Conservation (phyloP, 2,113 vertebrate species). For the Suncus etruscus region DNA sequence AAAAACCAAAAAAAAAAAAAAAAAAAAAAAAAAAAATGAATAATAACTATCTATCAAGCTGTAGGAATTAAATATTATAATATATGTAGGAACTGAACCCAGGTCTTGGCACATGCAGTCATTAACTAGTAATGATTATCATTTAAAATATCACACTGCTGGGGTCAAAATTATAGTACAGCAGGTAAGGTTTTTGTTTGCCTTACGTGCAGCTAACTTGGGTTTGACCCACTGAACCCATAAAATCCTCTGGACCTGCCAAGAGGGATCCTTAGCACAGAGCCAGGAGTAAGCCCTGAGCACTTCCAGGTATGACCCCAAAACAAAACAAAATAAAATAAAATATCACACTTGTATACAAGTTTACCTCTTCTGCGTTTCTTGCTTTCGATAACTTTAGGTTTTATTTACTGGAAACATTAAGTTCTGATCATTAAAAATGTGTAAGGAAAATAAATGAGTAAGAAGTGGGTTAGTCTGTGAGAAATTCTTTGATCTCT, state of each 20-base stretch:
- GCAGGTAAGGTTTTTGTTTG: background rate
- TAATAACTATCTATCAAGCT: background rate
- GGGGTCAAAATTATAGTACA: background rate
- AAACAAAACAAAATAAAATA: background rate
- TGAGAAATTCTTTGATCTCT: background rate
- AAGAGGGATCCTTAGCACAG: no score
- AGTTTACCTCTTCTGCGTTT: no score
- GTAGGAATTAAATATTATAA: slow-evolving; percentile 42
- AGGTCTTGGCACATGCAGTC: background rate
- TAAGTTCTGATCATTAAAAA: slow-evolving; percentile 32
- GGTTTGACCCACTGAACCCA: no score
- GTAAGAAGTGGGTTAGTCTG: background rate
- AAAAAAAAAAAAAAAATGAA: background rate
- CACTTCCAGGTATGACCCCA: no score
- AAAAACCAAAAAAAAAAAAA: no score
- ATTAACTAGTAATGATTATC: slow-evolving; percentile 7
- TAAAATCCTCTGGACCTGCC: no score
- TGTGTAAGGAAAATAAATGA: background rate
- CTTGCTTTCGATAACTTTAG: no score
- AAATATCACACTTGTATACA: background rate
- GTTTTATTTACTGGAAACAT: slow-evolving; percentile 30
- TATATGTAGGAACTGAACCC: background rate
- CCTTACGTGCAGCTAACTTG: no score
- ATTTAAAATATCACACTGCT: slow-evolving; percentile 29
- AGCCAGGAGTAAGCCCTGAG: no score